Evolutionary conservation across 2,113 vertebrate genomes (phyloP).

Genomic region (Tauraco erythrolophus): DNA sequence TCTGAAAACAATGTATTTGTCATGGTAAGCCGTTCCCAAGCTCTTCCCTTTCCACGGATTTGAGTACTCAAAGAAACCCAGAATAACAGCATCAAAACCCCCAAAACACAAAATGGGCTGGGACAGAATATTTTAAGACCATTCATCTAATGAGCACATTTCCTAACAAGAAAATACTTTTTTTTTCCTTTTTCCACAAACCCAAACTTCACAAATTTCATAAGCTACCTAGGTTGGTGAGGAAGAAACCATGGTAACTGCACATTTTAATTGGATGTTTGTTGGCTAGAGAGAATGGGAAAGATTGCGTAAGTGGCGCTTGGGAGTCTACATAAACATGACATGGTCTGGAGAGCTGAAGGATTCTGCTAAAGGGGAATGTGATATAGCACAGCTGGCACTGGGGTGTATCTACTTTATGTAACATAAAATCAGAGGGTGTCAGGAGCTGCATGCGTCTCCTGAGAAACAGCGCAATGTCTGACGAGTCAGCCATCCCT

Average conservation of each 20-base stretch:
- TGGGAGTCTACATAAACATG: not conserved
- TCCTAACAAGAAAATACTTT: not conserved
- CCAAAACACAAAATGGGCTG: not conserved
- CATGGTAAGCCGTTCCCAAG: conserved; percentile 11
- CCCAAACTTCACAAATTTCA: not conserved
- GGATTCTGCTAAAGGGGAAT: not conserved
- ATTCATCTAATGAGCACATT: not conserved
- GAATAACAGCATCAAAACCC: not conserved
- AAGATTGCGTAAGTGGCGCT: conserved; percentile 26
- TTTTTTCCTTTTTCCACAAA: not conserved
- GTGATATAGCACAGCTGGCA: conserved; percentile 1
- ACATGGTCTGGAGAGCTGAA: not conserved
- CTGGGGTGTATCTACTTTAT: not conserved
- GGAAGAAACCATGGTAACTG: conserved; percentile 56
- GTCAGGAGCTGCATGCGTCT: not conserved
- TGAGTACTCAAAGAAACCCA: not conserved
- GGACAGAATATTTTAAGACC: not conserved
- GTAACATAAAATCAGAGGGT: not conserved
- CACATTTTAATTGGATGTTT: conserved; percentile 23
- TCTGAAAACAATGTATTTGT: conserved; percentile 52
- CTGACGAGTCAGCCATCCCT: not conserved
- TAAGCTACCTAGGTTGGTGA: conserved; percentile 4
- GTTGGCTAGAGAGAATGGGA: conserved; percentile 8
- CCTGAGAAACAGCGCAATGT: not conserved
- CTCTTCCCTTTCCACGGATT: not conserved